Evolutionary conservation across 1,140 invertebrate genomes (phyloP), one percentile per base, ranked within the genome.

Genomic region (Zaprionus vittiger): DNA sequence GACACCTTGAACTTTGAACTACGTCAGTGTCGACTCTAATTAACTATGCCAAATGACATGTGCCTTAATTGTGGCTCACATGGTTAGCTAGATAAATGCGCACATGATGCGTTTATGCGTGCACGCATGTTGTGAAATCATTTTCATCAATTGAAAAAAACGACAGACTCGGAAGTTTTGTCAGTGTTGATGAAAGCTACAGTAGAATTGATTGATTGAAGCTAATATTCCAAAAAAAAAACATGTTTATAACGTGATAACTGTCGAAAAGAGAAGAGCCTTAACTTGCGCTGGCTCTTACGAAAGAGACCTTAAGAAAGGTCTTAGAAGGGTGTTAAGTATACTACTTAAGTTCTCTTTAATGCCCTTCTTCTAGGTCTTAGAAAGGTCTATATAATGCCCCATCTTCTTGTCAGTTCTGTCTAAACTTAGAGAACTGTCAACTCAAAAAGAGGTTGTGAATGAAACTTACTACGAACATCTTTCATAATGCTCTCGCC

Each of bases 1-100:
- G 54, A 68, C 78, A 78, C 85, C 84, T 87, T 89, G 80, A 86
- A 73, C 77, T 57, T 54, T 87, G 84, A 89, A 78, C 83, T 47
- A n/a, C 31, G 31, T 89, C 78, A 65, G 54, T 63, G 61, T 26
- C 67, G 57, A 49, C 70, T 80, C 64, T 79, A 87, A 87, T 87
- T 87, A 83, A 83, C 84, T 73, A 78, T 79, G 69, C 73, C 70
- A 87, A 87, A 77, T 83, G 83, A 41, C 76, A 66, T 82, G 77
- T 63, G 77, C 70, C 52, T 66, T 83, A 82, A 86, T 85, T 79
- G 83, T 80, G 70, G 60, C 22, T 74, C 38, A 64, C 54, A 78
- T 52, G 54, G 38, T 20, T 61, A 5, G 47, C 37, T 41, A 54
- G 34, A 47, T 63, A 67, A 34, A 34, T 34, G 31, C 9, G 31